These are phyloP conservation scores for Halocaridina rubra DNA, from an alignment of 2,888 invertebrate species.

Conservation along the genomic window DNA sequence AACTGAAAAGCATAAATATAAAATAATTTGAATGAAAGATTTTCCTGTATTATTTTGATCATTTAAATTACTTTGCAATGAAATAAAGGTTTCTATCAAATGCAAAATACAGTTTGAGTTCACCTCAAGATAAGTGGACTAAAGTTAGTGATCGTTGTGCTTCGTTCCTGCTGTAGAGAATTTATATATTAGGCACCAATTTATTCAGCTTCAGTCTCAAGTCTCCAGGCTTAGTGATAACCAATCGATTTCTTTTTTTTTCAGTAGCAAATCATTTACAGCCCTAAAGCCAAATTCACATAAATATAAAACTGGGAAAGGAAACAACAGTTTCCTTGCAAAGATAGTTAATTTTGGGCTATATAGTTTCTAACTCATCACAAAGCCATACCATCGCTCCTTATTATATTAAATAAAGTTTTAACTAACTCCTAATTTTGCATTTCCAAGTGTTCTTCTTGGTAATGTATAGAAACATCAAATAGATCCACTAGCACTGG, in stretches of 20 bases:
- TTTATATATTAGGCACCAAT: neutral
- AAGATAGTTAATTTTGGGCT: conserved; percentile 32
- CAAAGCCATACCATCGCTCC: conserved; percentile 1
- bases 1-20: neutral
- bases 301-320: conserved; percentile 42
- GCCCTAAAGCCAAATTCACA: conserved; percentile 33
- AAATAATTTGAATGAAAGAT: neutral
- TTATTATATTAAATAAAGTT: conserved; percentile 1
- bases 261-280: conserved; percentile 35
- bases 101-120: neutral
- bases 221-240: conserved; percentile 13
- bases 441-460: too few relatives aligned
- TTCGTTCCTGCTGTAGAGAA: neutral
- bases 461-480: too few relatives aligned
- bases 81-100: neutral
- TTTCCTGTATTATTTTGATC: neutral
- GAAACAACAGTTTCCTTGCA: conserved; percentile 27
- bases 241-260: conserved; percentile 33
- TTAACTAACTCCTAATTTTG: conserved; percentile 20
- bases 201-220: neutral
- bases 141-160: neutral
- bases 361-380: conserved; percentile 22
- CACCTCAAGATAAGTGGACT: neutral
- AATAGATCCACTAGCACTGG: too few relatives aligned
- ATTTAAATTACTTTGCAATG: neutral